Evolutionary conservation across 2,113 vertebrate genomes (phyloP).

Genomic region (Saguinus imperator): DNA sequence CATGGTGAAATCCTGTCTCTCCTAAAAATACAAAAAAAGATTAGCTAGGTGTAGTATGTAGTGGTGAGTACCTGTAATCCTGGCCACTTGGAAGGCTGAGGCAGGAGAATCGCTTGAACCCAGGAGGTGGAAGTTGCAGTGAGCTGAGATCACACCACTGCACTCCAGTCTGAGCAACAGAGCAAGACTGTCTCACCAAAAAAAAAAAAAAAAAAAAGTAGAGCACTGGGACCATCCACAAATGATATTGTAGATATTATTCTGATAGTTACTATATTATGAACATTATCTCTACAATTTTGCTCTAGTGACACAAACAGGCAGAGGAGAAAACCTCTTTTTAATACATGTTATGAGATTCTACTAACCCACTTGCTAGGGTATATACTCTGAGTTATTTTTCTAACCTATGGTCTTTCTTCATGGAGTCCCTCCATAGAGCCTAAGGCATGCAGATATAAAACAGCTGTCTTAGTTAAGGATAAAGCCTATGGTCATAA

Average conservation of each 20-base stretch:
- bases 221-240: slow-evolving; percentile 10
- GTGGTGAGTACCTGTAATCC: too few species aligned
- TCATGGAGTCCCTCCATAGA: not conserved
- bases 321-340: slow-evolving; percentile 35
- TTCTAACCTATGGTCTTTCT: not conserved
- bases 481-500: not conserved
- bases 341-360: not conserved
- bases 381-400: not conserved
- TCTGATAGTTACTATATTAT: slow-evolving; percentile 35
- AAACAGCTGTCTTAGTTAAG: not conserved
- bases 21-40: too few species aligned
- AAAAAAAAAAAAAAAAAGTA: not conserved
- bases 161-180: too few species aligned
- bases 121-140: too few species aligned
- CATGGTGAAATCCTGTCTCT: too few species aligned
- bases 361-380: not conserved
- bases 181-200: too few species aligned
- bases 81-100: too few species aligned
- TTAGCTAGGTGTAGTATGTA: too few species aligned
- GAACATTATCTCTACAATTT: slow-evolving; percentile 26
- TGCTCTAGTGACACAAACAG: slow-evolving; percentile 52
- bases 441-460: not conserved
- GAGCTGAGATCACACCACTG: too few species aligned
- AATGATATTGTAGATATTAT: slow-evolving; percentile 15
- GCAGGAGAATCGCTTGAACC: too few species aligned